Evolutionary conservation across 2,113 vertebrate species (phyloP).

Genomic region (Saimiri boliviensis): DNA sequence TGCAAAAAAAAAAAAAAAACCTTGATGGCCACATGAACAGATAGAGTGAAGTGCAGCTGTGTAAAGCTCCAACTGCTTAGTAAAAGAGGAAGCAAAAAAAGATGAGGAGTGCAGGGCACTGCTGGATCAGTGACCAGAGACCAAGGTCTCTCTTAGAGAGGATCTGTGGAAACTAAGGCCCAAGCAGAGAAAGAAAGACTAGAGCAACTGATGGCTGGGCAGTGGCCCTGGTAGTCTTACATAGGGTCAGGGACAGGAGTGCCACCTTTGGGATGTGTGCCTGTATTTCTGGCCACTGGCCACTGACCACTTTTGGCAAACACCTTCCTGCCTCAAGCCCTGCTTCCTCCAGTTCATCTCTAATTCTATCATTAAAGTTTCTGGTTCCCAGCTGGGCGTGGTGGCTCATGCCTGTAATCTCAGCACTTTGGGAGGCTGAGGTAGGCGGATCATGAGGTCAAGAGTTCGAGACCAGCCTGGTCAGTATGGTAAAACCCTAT

Average conservation of each 20-base stretch:
- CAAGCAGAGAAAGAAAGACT: neutral
- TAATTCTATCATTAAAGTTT: neutral
- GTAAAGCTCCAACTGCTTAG: conserved; percentile 15
- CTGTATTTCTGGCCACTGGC: neutral
- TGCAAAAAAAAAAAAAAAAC: neutral
- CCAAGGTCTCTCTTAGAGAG: neutral
- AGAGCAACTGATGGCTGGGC: neutral
- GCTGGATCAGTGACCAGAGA: neutral
- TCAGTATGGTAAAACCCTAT: too few relatives aligned
- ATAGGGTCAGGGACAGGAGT: neutral
- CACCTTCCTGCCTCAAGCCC: neutral
- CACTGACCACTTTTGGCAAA: neutral
- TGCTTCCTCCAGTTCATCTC: neutral
- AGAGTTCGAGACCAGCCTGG: too few relatives aligned
- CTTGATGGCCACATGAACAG: conserved; percentile 1
- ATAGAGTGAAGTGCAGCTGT: neutral
- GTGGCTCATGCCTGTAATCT: too few relatives aligned
- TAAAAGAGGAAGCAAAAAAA: neutral
- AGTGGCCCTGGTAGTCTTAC: neutral
- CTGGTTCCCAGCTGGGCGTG: neutral
- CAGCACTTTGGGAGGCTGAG: too few relatives aligned
- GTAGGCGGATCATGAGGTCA: too few relatives aligned
- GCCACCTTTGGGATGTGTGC: neutral
- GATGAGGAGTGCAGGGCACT: neutral
- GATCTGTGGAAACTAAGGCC: neutral